phyloP scores from a whole-genome alignment of 2,888 invertebrate genomes.

The Apamea monoglypha region DNA sequence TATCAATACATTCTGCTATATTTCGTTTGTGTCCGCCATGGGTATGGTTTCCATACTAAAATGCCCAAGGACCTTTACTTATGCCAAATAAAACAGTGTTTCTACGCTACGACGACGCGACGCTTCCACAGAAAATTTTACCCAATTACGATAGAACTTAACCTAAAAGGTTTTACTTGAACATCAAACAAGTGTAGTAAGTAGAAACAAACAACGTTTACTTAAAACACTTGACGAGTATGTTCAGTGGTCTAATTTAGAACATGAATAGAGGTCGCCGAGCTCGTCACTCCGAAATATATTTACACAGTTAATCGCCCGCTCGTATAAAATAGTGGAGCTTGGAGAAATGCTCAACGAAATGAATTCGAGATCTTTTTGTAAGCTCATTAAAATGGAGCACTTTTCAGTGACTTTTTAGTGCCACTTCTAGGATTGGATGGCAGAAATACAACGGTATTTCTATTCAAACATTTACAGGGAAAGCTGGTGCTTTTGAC shows the following conservation, averaged over 20 bases:
- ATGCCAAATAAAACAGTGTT: not conserved
- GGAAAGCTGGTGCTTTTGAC: slow-evolving; percentile 42
- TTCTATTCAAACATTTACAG: slow-evolving; percentile 54
- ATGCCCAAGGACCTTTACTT: not conserved
- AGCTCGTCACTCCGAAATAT: slow-evolving; percentile 37
- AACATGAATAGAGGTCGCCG: slow-evolving; percentile 34
- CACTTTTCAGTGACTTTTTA: slow-evolving; percentile 58
- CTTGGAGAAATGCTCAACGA: slow-evolving; percentile 35
- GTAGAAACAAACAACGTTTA: slow-evolving; percentile 49
- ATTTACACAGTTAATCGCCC: slow-evolving; percentile 52
- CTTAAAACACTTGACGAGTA: slow-evolving; percentile 51
- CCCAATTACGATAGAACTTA: slow-evolving; percentile 34
- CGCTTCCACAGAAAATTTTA: not conserved
- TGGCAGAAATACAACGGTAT: slow-evolving; percentile 52
- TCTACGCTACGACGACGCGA: not conserved
- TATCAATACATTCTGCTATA: no score
- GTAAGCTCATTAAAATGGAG: slow-evolving; percentile 55
- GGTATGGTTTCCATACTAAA: no score
- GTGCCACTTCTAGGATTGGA: slow-evolving; percentile 66
- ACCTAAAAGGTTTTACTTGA: slow-evolving; percentile 41
- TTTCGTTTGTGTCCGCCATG: no score
- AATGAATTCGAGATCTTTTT: slow-evolving; percentile 39
- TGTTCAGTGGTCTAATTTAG: slow-evolving; percentile 48
- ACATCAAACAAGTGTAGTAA: slow-evolving; percentile 39
- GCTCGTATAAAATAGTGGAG: slow-evolving; percentile 30